phyloP scores from a whole-genome alignment of 2,888 invertebrate species.

The Geotrupes spiniger region DNA sequence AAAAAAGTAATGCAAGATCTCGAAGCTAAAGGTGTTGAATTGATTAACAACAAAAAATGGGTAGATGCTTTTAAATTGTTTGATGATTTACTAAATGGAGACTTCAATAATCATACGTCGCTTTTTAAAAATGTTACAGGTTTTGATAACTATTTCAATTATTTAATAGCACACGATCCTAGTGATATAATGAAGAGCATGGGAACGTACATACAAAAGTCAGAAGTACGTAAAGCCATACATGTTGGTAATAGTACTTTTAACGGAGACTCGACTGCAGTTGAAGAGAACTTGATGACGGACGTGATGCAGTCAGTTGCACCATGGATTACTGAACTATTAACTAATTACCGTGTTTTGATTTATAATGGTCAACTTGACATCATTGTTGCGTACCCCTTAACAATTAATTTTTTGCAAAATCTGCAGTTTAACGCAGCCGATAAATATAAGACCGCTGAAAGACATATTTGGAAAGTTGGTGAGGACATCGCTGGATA shows the following conservation, averaged over 20 bases:
- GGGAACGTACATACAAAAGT: constrained; percentile 61
- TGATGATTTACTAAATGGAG: constrained; percentile 69
- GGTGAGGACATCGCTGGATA: constrained; percentile 71
- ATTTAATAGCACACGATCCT: constrained; percentile 59
- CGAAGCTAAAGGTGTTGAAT: constrained; percentile 58
- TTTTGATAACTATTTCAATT: constrained; percentile 74
- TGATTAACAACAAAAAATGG: constrained; percentile 65
- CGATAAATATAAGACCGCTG: constrained; percentile 63
- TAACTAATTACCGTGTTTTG: constrained; percentile 68
- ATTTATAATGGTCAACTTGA: constrained; percentile 90
- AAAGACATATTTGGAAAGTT: constrained; percentile 68
- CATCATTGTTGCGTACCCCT: constrained; percentile 84
- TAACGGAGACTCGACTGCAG: constrained; percentile 58
- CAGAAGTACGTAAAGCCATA: constrained; percentile 66
- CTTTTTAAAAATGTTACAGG: constrained; percentile 74
- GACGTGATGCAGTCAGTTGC: constrained; percentile 84
- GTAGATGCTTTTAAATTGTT: constrained; percentile 69
- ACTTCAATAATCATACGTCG: constrained; percentile 58
- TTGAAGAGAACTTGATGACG: constrained; percentile 66
- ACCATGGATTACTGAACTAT: constrained; percentile 65
- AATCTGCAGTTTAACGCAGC: constrained; percentile 67
- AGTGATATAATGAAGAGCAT: constrained; percentile 54
- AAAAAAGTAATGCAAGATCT: constrained; percentile 58
- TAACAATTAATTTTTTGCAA: constrained; percentile 76
- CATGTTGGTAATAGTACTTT: constrained; percentile 83